Base-by-base conservation (phyloP, 2,113 vertebrate species). In the Stegostoma tigrinum region DNA sequence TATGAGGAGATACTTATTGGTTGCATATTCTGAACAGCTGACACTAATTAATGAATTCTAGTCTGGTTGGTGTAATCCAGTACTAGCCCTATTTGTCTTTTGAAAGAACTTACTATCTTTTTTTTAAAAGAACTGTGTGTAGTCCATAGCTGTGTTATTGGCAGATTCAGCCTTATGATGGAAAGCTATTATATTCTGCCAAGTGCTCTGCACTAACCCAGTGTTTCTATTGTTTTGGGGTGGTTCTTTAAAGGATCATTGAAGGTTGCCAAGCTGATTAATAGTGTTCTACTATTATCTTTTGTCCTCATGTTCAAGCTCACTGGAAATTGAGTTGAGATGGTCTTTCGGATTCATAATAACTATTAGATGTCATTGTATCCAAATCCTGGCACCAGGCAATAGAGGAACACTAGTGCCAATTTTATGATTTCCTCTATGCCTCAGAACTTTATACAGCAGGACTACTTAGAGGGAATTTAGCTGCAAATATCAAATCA, bases 1-100 rank as follows among this genome's bases (percentile, higher is more conserved):
- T 95, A 75, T 6, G 24, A 72, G 67, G 45, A 72, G 94, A 95
- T 75, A 7, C 72, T 95, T 72, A 95, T 95, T 34, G 30, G 94
- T 72, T 95, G 24, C 94, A 72, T 95, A 75, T 75, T 72, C 68
- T 72, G 12, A 70, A 45, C 67, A 95, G 38, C 67, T 95, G 68
- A 95, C 68, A 95, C 48, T 75, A 95, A 95, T 72, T 70, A 52
- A 42, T 75, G 68, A 30, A 72, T 52, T 75, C 45, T 72, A 48
- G 72, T 95, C 67, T 30, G 72, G 14, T 72, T 75, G 42, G 67
- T 42, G 15, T 30, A 34, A 48, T 34, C 42, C 70, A 48, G 15
- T 27, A 66, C 23, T 55, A 68, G 34, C 23, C 3, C 66, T 70
- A 68, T 94, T 67, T 94, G 38, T 70, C 38, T 45, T 45, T 48